A percentile compares a stretch with the other conserved stretches of the same genome.
Conservation (phyloP, 2,888 invertebrate species). For the Hydriomena furcata region DNA sequence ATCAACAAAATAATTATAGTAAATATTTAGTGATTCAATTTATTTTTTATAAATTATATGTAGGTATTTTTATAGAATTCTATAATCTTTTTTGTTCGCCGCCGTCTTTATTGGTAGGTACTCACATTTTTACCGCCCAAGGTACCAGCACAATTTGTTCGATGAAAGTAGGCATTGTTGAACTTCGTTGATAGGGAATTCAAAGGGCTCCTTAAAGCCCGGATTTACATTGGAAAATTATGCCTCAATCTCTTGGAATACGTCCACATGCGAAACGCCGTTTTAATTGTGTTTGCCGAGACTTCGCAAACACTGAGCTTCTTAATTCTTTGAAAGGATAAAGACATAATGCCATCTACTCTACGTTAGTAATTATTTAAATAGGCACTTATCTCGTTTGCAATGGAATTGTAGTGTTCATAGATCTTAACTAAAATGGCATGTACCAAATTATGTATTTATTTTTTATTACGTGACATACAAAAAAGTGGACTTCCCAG, state of each 20-base stretch:
- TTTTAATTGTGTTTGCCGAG: constrained; percentile 76
- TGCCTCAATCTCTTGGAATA: constrained; percentile 64
- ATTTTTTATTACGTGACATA: too few relatives aligned
- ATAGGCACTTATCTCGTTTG: background rate
- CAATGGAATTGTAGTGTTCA: too few relatives aligned
- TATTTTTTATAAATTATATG: too few relatives aligned
- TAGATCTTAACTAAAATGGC: too few relatives aligned
- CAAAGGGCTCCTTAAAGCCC: constrained; percentile 58
- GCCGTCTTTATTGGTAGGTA: too few relatives aligned
- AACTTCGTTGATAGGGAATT: constrained; percentile 56
- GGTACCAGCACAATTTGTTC: constrained; percentile 41
- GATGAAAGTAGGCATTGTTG: constrained; percentile 41
- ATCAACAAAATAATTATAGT: too few relatives aligned
- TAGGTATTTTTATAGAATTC: too few relatives aligned
- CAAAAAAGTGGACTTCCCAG: too few relatives aligned
- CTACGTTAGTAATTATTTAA: background rate
- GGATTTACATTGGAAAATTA: constrained; percentile 70
- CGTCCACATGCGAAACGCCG: constrained; percentile 68
- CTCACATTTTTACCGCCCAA: constrained; percentile 14
- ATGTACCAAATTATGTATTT: too few relatives aligned
- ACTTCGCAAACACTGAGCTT: constrained; percentile 66
- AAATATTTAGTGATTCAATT: too few relatives aligned
- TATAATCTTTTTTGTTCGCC: too few relatives aligned
- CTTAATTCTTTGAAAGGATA: constrained; percentile 44
- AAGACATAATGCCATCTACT: constrained; percentile 1